phyloP scores from a whole-genome alignment of 2,888 invertebrate genomes.

The Harmothoe impar region DNA sequence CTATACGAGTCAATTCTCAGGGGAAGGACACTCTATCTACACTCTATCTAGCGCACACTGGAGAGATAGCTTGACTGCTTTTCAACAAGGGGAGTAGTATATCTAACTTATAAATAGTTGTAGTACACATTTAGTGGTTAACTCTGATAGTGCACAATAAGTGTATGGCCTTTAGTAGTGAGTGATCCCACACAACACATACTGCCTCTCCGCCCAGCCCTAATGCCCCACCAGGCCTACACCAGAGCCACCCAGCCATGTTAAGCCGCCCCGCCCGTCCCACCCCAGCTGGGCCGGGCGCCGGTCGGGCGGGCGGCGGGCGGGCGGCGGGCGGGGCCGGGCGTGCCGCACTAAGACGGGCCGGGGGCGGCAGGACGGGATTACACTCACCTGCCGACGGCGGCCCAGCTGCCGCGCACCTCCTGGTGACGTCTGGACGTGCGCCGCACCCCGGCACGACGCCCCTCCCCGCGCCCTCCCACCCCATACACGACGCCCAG shows the following conservation, averaged over 20 bases:
- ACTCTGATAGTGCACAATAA: too few species aligned
- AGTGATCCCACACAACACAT: not conserved
- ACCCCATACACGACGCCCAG: too few species aligned
- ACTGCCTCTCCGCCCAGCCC: not conserved
- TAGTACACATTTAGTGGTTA: too few species aligned
- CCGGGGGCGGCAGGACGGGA: not conserved
- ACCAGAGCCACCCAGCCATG: not conserved
- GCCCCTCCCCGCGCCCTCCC: not conserved
- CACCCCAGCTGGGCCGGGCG: conserved; percentile 20
- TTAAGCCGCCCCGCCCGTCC: conserved; percentile 9
- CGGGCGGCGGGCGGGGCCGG: not conserved
- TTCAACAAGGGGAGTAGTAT: too few species aligned
- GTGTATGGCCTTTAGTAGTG: too few species aligned
- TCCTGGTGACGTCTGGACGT: not conserved
- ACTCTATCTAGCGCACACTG: too few species aligned
- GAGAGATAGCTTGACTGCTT: too few species aligned
- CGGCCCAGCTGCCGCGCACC: conserved; percentile 44
- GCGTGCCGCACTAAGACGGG: conserved; percentile 3
- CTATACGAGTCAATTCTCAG: too few species aligned
- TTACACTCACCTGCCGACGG: not conserved
- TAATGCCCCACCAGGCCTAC: not conserved
- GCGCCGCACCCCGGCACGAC: not conserved
- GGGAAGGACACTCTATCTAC: too few species aligned
- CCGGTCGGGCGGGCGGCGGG: not conserved
- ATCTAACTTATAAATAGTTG: too few species aligned